Evolutionary conservation across 2,113 vertebrate species (phyloP).

Genomic region (Chaetodon auriga): DNA sequence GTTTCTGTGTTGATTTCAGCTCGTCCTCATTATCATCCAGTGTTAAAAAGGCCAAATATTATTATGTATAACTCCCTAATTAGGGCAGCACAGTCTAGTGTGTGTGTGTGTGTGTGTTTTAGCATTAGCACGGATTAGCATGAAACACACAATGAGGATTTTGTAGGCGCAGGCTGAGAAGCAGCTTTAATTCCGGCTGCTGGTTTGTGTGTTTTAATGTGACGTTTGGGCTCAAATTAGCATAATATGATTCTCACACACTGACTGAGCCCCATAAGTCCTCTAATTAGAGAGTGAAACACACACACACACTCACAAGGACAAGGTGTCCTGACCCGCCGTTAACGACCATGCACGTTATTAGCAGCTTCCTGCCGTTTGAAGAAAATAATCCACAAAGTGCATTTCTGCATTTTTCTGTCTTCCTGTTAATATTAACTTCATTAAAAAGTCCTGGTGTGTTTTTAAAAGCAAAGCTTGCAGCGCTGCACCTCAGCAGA

Average conservation of each 20-base stretch:
- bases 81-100: conserved; percentile 3
- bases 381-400: not conserved
- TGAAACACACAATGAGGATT: not conserved
- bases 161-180: not conserved
- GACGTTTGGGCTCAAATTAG: conserved; percentile 9
- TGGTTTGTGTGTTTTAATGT: conserved; percentile 9
- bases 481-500: not conserved
- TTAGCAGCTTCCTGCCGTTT: conserved; percentile 10
- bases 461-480: not conserved
- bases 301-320: not conserved
- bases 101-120: conserved; percentile 24
- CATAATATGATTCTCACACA: conserved; percentile 27
- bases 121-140: conserved; percentile 36
- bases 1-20: conserved; percentile 5
- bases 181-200: conserved; percentile 26
- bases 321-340: conserved; percentile 5
- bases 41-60: not conserved
- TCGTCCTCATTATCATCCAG: conserved; percentile 3
- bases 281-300: conserved; percentile 27
- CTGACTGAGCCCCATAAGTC: conserved; percentile 2
- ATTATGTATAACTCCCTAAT: conserved; percentile 27
- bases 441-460: not conserved
- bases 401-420: not conserved
- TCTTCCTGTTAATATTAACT: not conserved
- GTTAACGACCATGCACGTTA: not conserved